Percentiles rank a stretch among this genome's conserved stretches.
Conservation (phyloP, 2,888 invertebrate genomes). For the Cyaniris semiargus region DNA sequence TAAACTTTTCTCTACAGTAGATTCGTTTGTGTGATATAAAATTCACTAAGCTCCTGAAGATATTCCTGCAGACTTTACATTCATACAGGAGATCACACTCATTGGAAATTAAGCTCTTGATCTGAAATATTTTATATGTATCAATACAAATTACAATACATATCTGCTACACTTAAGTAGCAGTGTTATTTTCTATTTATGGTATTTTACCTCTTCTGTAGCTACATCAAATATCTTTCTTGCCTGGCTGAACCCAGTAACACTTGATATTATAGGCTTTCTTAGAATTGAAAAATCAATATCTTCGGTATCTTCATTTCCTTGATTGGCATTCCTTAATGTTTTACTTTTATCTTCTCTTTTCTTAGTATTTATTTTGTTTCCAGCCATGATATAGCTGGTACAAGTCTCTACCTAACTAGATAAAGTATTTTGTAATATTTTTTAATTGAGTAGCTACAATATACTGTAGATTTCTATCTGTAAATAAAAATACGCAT, state of each 20-base stretch:
- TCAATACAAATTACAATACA: background rate
- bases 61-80: constrained; percentile 91
- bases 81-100: constrained; percentile 95
- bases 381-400: constrained; percentile 61
- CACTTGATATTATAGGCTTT: constrained; percentile 85
- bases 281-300: constrained; percentile 80
- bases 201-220: constrained; percentile 84
- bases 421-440: background rate
- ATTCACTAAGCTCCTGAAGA: constrained; percentile 93
- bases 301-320: constrained; percentile 65
- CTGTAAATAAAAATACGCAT: background rate
- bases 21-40: constrained; percentile 93
- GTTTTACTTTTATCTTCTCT: constrained; percentile 68
- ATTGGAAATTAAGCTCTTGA: constrained; percentile 85
- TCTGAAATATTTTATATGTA: constrained; percentile 71
- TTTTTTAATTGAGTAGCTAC: background rate
- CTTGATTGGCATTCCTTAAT: constrained; percentile 55
- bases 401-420: constrained; percentile 36
- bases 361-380: constrained; percentile 66
- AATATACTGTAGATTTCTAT: background rate
- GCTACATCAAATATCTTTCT: constrained; percentile 86
- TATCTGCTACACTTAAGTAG: background rate
- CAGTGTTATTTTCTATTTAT: constrained; percentile 30
- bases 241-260: constrained; percentile 85
- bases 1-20: constrained; percentile 85